Base-by-base conservation (phyloP, 1,140 invertebrate genomes). In the Ceratina australensis region DNA sequence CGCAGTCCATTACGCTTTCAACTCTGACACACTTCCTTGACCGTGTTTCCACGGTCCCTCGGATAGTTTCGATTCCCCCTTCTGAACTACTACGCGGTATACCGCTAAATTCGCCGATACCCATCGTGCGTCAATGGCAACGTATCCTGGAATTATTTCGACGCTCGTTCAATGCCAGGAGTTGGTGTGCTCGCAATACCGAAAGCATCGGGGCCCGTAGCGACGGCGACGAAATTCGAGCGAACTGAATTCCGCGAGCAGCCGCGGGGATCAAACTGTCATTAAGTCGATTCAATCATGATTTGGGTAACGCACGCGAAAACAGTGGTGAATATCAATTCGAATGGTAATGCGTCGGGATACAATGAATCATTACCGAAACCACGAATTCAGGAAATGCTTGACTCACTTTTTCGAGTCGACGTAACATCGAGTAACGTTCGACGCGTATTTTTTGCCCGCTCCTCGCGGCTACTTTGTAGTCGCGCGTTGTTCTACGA, bases 11-110 rank as follows among this genome's bases (percentile, higher is more conserved):
- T 57, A 65, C 42, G 8, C 66, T 52, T 33, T 72, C 61, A 33
- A 72, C 69, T 57, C 50, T 65, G 76, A 72, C 76, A 78, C 60
- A 72, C 50, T 78, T 72, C 24, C 59, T 28, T 59, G 24, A 28
- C 57, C 57, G 74, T 50, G 15, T 28, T 49, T 49, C 56, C 8
- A 24, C 0, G 8, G 20, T 2, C 3, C 0, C 22, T 15, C 22
- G 52, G 13, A 42, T 5, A 42, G 33, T 42, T 42, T 10, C 33
- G 33, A 42, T 42, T 42, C 33, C 33, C 33, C 33, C 33, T 42
- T 42, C 10, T 10, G 33, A 42, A 10, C 33, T n/a, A n/a, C n/a
- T 5, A 42, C 33, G 33, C 33, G 5, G 33, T 10, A 42, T 20
- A 61, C 16, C 42, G 5, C 18, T 7, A 16, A 4, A 61, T n/a